Percentiles rank a stretch among this genome's conserved stretches.
Evolutionary conservation across 2,113 vertebrate species (phyloP).

Genomic region (Charina bottae): DNA sequence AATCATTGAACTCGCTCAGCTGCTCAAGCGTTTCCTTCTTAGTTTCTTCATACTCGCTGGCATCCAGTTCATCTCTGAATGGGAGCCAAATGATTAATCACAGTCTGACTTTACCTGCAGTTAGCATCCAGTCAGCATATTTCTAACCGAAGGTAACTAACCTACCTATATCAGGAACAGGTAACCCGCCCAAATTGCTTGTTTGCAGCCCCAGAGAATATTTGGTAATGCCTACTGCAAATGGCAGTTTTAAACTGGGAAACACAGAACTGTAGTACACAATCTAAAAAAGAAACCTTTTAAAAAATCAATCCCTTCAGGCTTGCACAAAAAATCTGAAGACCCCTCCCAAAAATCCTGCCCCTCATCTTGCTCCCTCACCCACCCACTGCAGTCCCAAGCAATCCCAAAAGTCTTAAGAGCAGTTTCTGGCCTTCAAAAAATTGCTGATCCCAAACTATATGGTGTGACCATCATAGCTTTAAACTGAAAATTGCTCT

Average conservation of each 20-base stretch:
- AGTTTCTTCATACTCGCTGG: slow-evolving; percentile 96
- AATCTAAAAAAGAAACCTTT: neutral
- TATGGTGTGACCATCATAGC: no score
- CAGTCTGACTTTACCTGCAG: neutral
- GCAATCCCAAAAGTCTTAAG: no score
- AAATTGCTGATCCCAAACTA: no score
- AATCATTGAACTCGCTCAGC: slow-evolving; percentile 93
- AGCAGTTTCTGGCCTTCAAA: no score
- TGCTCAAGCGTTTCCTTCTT: slow-evolving; percentile 97
- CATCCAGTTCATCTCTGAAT: slow-evolving; percentile 90
- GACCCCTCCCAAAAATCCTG: neutral
- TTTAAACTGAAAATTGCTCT: no score
- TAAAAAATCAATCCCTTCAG: neutral
- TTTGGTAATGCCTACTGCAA: neutral
- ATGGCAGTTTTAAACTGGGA: neutral
- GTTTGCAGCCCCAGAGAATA: neutral
- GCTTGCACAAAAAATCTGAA: neutral
- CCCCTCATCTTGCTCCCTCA: no score
- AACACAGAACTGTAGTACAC: neutral
- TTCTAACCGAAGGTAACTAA: neutral
- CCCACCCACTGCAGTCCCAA: no score
- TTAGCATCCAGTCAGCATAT: neutral
- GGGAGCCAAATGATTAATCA: slow-evolving; percentile 6
- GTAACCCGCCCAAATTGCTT: neutral
- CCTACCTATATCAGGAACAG: neutral